Base-by-base conservation (phyloP, 2,113 vertebrate species). In the Arizona elegans region DNA sequence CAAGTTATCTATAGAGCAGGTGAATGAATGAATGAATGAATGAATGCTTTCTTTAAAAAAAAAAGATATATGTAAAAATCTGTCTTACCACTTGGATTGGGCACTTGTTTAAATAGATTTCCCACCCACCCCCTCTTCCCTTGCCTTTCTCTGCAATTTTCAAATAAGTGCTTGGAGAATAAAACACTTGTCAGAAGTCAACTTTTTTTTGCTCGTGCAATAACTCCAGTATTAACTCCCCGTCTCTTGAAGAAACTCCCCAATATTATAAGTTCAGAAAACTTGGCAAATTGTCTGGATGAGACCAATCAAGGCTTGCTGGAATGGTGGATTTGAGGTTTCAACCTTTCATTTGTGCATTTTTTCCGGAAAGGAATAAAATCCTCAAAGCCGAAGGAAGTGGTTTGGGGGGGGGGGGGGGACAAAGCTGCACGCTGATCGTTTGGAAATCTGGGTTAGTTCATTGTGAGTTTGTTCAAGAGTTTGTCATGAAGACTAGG, bases 1-100 rank as follows among this genome's bases (percentile, higher is more conserved):
- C 17, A 91, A 94, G n/a, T 93, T 94, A 1, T 0, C 58, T 91
- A 90, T 26, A 94, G 13, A 53, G 8, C 2, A 17, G 86, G 59
- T 17, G 24, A 59, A 56, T 86, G 33, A 52, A 43, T 33, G n/a
- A 50, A 43, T 33, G n/a, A 50, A 43, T 17, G 75, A 85, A 52
- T 87, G 47, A 52, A 81, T 43, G 75, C 75, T 13, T 8, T 38
- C n/a, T 17, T 70, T 75, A 13, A 13, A 52, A 52, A 52, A 52
- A 87, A 50, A 47, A 21, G 43, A 85, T 38, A 21, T 93, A 7
- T 4, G 56, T 47, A 24, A 53, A 0, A 0, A 12, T 8, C 50
- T 56, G 19, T 0, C 38, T 62, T 52, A 26, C n/a, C 33, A 7
- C 29, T 0, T 54, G n/a, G 21, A 91, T 0, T 1, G 4, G 85